Percentiles rank a stretch among this genome's conserved stretches.
These are phyloP conservation scores for Papilio dardanus DNA, from an alignment of 1,140 invertebrate genomes.

Conservation along the genomic window DNA sequence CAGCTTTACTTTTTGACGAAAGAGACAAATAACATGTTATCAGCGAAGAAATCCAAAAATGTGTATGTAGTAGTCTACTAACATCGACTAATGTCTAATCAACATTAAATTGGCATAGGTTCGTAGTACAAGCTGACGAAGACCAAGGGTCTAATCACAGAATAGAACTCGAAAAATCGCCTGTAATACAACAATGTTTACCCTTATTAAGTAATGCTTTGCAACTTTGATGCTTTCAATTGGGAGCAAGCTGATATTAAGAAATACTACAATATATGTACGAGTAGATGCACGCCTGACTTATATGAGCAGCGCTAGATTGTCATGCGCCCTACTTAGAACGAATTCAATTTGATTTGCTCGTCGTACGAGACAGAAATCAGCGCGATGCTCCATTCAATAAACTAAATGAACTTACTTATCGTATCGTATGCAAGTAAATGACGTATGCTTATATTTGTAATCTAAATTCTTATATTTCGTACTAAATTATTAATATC, in stretches of 20 bases:
- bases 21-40: too few species aligned
- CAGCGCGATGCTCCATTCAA: constrained; percentile 11
- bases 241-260: neutral
- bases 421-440: neutral
- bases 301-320: neutral
- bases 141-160: neutral
- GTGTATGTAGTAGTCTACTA: neutral
- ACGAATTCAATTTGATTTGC: constrained; percentile 21
- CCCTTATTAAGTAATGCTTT: neutral
- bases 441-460: neutral
- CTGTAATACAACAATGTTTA: neutral
- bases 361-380: constrained; percentile 9
- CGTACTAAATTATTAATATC: too few species aligned
- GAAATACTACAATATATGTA: neutral
- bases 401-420: constrained; percentile 16
- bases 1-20: neutral
- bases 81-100: too few species aligned
- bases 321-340: constrained; percentile 21
- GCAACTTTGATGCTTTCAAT: neutral
- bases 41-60: too few species aligned
- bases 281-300: neutral
- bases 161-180: too few species aligned
- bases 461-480: too few species aligned
- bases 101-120: too few species aligned
- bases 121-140: neutral